A percentile compares a stretch with the other conserved stretches of the same genome.
Conservation (phyloP, 2,888 invertebrate species). For the Cataglyphis altisquamis region DNA sequence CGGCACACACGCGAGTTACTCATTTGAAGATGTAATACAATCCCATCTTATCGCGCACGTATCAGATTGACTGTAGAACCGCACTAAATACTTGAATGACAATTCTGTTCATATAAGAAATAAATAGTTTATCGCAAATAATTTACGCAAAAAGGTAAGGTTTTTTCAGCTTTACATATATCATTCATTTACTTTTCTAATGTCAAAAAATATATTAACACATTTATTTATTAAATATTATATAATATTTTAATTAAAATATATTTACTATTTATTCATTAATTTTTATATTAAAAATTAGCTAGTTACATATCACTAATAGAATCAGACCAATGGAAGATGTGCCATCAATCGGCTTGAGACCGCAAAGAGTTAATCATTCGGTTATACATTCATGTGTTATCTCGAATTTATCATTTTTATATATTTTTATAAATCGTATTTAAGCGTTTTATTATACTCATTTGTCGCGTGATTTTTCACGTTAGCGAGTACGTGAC, state of each 20-base stretch:
- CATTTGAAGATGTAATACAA: not conserved
- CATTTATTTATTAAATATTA: too few relatives aligned
- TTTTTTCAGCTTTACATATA: not conserved
- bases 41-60: not conserved
- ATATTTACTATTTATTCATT: not conserved
- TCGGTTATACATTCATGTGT: conserved; percentile 46
- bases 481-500: conserved; percentile 37
- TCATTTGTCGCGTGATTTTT: conserved; percentile 58
- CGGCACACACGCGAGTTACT: not conserved
- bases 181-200: not conserved
- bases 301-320: not conserved
- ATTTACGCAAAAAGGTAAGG: not conserved
- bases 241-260: too few relatives aligned
- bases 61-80: not conserved
- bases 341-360: not conserved
- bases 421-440: conserved; percentile 70
- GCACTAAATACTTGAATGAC: not conserved
- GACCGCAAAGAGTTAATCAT: conserved; percentile 31
- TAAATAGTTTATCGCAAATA: not conserved
- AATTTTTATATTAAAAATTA: not conserved
- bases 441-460: conserved; percentile 55
- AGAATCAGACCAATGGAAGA: not conserved
- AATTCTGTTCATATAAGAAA: not conserved
- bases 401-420: conserved; percentile 66
- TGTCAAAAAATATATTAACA: not conserved